Conservation (phyloP, 1,140 invertebrate genomes). For the Pygmarrhopalites habei region DNA sequence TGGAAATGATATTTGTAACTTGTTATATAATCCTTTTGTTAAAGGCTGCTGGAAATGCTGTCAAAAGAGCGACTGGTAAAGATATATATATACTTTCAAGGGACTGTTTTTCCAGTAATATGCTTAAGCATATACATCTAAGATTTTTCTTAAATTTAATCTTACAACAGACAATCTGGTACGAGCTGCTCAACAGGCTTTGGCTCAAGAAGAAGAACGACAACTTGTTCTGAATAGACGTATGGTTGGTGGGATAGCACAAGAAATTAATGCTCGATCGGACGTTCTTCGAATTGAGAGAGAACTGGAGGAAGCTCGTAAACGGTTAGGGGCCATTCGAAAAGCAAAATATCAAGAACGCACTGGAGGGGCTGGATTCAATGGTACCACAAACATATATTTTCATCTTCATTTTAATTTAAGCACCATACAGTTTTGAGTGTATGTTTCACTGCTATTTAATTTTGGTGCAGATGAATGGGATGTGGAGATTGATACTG, state of each 20-base stretch:
- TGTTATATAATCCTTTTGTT: slow-evolving; percentile 4
- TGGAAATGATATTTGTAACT: too few relatives aligned
- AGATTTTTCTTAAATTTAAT: too few relatives aligned
- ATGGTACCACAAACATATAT: too few relatives aligned
- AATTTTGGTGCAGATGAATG: slow-evolving; percentile 30
- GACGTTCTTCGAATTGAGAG: slow-evolving; percentile 51
- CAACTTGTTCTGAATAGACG: slow-evolving; percentile 78
- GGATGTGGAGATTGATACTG: slow-evolving; percentile 30
- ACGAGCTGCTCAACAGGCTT: slow-evolving; percentile 82
- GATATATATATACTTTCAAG: too few relatives aligned
- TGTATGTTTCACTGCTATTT: too few relatives aligned
- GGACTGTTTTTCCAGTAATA: too few relatives aligned
- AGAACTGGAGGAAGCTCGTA: slow-evolving; percentile 84
- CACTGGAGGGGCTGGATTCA: slow-evolving; percentile 47
- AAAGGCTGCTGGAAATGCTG: slow-evolving; percentile 87
- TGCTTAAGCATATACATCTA: too few relatives aligned
- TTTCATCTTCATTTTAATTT: background rate
- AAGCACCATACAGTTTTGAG: too few relatives aligned
- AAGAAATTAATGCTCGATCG: slow-evolving; percentile 74
- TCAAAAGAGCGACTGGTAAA: slow-evolving; percentile 92
- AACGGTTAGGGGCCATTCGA: slow-evolving; percentile 73
- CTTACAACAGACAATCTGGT: slow-evolving; percentile 98
- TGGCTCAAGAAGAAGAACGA: slow-evolving; percentile 81
- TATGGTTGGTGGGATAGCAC: slow-evolving; percentile 88
- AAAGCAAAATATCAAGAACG: slow-evolving; percentile 74